These are phyloP conservation scores for Tetropium fuscum DNA, from an alignment of 2,888 invertebrate species.

Conservation along the genomic window DNA sequence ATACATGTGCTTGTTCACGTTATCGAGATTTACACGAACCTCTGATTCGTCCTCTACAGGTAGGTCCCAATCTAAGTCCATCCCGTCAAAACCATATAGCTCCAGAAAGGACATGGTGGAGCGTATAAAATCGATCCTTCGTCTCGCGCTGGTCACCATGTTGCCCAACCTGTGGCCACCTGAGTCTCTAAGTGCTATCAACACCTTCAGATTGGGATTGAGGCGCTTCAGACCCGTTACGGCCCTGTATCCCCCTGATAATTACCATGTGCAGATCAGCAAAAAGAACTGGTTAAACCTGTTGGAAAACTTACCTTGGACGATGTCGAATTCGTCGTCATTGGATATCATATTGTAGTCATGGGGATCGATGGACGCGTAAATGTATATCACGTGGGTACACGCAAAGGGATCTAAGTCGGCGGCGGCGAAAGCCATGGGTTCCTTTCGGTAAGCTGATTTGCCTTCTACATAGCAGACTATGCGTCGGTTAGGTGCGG, in stretches of 20 bases:
- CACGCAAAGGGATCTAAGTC: constrained; percentile 76
- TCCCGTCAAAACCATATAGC: constrained; percentile 81
- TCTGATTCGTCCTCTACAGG: constrained; percentile 70
- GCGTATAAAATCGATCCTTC: constrained; percentile 72
- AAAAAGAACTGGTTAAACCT: neutral
- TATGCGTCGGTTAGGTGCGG: constrained; percentile 66
- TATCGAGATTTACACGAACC: constrained; percentile 64
- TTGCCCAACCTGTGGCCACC: constrained; percentile 73
- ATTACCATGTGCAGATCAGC: too few species aligned
- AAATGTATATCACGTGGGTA: constrained; percentile 81
- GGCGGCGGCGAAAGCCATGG: constrained; percentile 74
- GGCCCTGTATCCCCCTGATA: constrained; percentile 78
- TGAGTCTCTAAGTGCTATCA: constrained; percentile 76
- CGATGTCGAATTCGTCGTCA: constrained; percentile 78
- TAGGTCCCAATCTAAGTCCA: constrained; percentile 85
- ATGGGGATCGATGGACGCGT: constrained; percentile 77
- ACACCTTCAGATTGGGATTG: constrained; percentile 76
- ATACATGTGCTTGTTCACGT: constrained; percentile 51
- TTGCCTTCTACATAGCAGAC: constrained; percentile 79
- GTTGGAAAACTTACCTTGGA: constrained; percentile 71
- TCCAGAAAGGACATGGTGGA: constrained; percentile 75
- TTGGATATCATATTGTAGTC: constrained; percentile 72
- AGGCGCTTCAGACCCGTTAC: constrained; percentile 76
- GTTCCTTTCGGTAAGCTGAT: constrained; percentile 76
- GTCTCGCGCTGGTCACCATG: constrained; percentile 71